Evolutionary conservation across 2,888 invertebrate genomes (phyloP).

Genomic region (Mantis religiosa): DNA sequence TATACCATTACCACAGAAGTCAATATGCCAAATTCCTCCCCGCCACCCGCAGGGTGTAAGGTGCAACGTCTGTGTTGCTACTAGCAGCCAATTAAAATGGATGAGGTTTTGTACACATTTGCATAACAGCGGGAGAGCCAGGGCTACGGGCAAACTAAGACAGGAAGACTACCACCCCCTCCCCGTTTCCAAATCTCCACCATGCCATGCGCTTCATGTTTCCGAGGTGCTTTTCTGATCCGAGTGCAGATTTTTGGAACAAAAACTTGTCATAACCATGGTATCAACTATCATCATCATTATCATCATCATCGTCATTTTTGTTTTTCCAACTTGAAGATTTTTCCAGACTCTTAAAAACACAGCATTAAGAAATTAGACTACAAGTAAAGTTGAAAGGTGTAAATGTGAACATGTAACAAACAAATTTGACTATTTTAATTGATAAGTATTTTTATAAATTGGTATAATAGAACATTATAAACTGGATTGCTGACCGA

Average conservation of each 20-base stretch:
- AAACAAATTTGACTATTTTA: no score
- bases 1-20: slow-evolving; percentile 14
- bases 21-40: slow-evolving; percentile 25
- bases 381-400: no score
- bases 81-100: slow-evolving; percentile 28
- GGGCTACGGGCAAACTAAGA: background rate
- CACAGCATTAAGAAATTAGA: no score
- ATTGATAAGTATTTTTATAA: no score
- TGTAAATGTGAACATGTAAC: no score
- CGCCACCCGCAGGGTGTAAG: background rate
- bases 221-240: background rate
- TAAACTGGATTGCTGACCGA: no score
- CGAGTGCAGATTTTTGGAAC: background rate
- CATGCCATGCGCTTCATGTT: background rate
- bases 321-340: no score
- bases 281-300: no score
- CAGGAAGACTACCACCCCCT: background rate
- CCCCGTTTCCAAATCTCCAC: background rate
- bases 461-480: no score
- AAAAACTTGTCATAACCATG: no score
- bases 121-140: slow-evolving; percentile 13
- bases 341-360: no score
- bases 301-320: no score
- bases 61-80: slow-evolving; percentile 10
- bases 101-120: slow-evolving; percentile 24